phyloP scores from a whole-genome alignment of 2,113 vertebrate species.

The Macrotus californicus region DNA sequence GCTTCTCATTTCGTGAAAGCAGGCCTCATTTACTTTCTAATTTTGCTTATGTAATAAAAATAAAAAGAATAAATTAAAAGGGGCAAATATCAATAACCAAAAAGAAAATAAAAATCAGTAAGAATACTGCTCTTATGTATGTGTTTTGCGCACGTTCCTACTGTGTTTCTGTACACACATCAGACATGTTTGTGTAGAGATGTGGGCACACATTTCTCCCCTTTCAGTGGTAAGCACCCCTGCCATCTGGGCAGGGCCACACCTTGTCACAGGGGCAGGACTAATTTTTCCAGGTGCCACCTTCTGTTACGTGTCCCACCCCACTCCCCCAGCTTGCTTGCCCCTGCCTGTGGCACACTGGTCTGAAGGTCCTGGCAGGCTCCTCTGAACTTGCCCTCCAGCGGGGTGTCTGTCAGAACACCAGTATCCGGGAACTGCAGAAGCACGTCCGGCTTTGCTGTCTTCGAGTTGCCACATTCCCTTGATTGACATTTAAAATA shows the following conservation, averaged over 20 bases:
- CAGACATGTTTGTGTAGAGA: not conserved
- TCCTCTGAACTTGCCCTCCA: not conserved
- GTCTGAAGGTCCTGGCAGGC: not conserved
- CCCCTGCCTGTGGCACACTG: not conserved
- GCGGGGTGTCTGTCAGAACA: not conserved
- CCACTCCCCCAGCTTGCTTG: not conserved
- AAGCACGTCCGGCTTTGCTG: not conserved
- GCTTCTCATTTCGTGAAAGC: not conserved
- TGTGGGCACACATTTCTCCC: fast-evolving
- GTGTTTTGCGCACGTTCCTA: not conserved
- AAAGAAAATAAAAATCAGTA: not conserved
- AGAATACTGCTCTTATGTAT: not conserved
- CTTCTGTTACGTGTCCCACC: too few relatives aligned
- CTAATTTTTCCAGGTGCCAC: not conserved
- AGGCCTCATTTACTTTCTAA: not conserved
- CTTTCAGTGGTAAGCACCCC: fast-evolving
- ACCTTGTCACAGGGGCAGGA: not conserved
- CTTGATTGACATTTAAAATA: not conserved
- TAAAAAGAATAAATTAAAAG: not conserved
- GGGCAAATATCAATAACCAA: not conserved
- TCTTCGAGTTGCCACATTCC: not conserved
- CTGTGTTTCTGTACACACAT: not conserved
- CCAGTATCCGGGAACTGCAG: not conserved
- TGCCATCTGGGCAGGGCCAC: not conserved
- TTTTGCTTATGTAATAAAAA: not conserved